phyloP scores from a whole-genome alignment of 2,113 vertebrate species.

The Circaetus cinerascens region DNA sequence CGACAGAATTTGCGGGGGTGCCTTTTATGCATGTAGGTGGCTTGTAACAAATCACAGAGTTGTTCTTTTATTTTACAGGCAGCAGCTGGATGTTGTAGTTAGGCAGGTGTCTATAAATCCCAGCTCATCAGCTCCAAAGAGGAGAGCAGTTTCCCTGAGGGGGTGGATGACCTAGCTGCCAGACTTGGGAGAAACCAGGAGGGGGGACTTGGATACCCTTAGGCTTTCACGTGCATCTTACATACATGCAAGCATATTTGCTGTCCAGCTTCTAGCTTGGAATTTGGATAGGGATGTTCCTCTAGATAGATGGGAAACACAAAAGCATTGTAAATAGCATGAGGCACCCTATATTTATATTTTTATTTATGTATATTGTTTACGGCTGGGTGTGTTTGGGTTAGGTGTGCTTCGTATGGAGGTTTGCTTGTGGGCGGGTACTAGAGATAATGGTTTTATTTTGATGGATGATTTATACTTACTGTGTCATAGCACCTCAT shows the following conservation, averaged over 20 bases:
- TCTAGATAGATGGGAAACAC: neutral
- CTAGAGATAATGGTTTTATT: neutral
- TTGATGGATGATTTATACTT: neutral
- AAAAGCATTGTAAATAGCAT: neutral
- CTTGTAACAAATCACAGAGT: neutral
- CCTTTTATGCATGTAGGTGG: neutral
- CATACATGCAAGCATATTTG: neutral
- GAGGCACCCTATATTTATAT: neutral
- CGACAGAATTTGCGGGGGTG: neutral
- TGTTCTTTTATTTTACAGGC: conserved; percentile 7
- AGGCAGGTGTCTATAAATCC: neutral
- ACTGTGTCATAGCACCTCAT: neutral
- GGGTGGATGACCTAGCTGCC: neutral
- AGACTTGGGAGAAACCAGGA: neutral
- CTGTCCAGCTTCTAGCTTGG: neutral
- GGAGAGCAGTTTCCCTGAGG: neutral
- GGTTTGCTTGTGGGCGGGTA: neutral
- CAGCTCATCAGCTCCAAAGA: neutral
- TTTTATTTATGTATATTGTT: neutral
- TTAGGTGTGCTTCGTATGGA: neutral
- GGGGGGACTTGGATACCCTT: neutral
- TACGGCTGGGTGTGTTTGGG: neutral
- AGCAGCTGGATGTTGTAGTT: neutral
- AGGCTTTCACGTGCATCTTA: neutral
- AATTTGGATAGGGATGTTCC: neutral